A percentile compares a stretch with the other conserved stretches of the same genome.
phyloP scores from a whole-genome alignment of 2,888 invertebrate species.

The Lasius fuliginosus region DNA sequence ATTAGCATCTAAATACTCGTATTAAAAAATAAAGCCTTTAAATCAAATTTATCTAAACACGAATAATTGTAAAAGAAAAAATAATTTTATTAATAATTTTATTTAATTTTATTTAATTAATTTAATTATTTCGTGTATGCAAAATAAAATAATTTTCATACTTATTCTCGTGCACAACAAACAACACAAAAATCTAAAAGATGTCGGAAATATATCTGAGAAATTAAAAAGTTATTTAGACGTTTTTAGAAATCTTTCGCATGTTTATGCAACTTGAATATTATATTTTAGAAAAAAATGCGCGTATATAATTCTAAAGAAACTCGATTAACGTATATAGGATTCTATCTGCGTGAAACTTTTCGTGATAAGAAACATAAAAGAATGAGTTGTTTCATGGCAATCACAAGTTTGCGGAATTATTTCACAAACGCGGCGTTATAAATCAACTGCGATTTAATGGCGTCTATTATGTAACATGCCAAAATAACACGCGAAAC shows the following conservation, averaged over 20 bases:
- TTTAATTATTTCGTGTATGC: not conserved
- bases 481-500: slow-evolving; percentile 49
- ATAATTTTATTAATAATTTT: not conserved
- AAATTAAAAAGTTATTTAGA: not conserved
- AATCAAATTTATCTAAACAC: not conserved
- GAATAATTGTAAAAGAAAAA: not conserved
- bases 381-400: not conserved
- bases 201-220: not conserved
- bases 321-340: not conserved
- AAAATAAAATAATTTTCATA: not conserved
- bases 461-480: slow-evolving; percentile 47
- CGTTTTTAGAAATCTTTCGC: not conserved
- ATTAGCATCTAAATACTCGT: not conserved
- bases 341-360: not conserved
- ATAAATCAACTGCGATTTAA: slow-evolving; percentile 48
- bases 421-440: slow-evolving; percentile 34
- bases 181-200: not conserved
- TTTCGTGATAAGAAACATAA: not conserved
- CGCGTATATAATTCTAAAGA: not conserved
- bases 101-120: not conserved
- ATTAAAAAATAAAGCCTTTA: not conserved
- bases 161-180: not conserved
- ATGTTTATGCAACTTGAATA: not conserved
- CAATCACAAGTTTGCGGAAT: not conserved
- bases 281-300: not conserved